Percentiles rank a stretch among this genome's conserved stretches.
Evolutionary conservation across 2,113 vertebrate species (phyloP).

Genomic region (Piaya cayana): DNA sequence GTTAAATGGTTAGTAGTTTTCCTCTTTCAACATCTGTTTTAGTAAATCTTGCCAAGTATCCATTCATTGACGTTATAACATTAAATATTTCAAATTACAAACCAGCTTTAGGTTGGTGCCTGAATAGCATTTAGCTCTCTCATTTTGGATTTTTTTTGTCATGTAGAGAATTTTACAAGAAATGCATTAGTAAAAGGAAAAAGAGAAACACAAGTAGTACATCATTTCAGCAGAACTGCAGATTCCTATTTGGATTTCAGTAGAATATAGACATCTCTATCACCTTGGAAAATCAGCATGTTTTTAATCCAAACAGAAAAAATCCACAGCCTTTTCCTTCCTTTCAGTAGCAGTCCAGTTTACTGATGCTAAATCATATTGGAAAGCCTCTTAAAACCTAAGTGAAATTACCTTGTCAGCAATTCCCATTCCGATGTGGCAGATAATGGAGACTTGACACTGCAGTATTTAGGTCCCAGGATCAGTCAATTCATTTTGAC

Average conservation of each 20-base stretch:
- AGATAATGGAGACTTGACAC: not conserved
- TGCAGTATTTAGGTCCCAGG: not conserved
- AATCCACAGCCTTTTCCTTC: not conserved
- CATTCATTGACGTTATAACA: not conserved
- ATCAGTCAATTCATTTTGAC: not conserved
- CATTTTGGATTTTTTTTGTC: not conserved
- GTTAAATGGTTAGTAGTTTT: slow-evolving; percentile 15
- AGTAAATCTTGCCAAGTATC: not conserved
- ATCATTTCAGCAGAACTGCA: not conserved
- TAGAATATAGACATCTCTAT: not conserved
- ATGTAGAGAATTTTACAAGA: not conserved
- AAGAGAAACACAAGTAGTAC: not conserved
- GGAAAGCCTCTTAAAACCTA: not conserved
- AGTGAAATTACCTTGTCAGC: not conserved
- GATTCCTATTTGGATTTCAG: not conserved
- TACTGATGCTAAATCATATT: not conserved
- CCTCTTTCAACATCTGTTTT: slow-evolving; percentile 33
- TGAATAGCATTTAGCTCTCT: not conserved
- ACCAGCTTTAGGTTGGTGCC: not conserved
- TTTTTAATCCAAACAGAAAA: not conserved
- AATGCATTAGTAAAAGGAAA: not conserved
- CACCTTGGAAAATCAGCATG: not conserved
- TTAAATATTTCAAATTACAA: not conserved
- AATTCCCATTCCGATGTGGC: not conserved
- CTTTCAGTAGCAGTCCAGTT: not conserved